Conservation (phyloP, 2,888 invertebrate genomes). For the Melieria picta region DNA sequence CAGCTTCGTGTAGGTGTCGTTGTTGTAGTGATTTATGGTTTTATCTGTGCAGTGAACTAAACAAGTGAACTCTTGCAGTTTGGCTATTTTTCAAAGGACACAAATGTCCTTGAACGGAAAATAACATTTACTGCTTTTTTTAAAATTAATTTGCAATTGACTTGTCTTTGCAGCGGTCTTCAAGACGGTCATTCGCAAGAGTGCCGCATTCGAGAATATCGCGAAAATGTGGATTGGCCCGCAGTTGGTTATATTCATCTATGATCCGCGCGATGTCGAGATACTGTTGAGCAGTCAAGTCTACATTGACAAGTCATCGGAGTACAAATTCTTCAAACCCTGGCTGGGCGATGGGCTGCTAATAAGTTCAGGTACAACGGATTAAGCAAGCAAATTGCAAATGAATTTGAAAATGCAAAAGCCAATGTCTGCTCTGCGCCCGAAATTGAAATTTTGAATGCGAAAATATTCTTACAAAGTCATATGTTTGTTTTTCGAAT, state of each 20-base stretch:
- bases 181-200: slow-evolving; percentile 68
- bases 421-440: too few species aligned
- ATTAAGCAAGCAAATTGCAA: not conserved
- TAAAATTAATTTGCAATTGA: not conserved
- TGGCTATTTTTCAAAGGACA: too few species aligned
- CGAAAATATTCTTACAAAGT: not conserved
- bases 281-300: slow-evolving; percentile 81
- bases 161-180: slow-evolving; percentile 73
- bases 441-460: too few species aligned
- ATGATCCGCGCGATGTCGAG: slow-evolving; percentile 82
- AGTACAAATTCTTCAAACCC: slow-evolving; percentile 83
- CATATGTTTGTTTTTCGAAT: not conserved
- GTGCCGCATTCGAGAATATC: slow-evolving; percentile 69
- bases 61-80: too few species aligned
- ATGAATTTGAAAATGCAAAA: not conserved
- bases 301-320: slow-evolving; percentile 82
- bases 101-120: too few species aligned
- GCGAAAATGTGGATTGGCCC: slow-evolving; percentile 82
- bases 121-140: not conserved
- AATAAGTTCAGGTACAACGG: slow-evolving; percentile 76
- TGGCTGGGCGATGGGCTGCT: slow-evolving; percentile 86
- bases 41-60: not conserved
- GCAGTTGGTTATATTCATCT: slow-evolving; percentile 77
- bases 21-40: not conserved
- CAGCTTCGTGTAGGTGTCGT: slow-evolving; percentile 72